Evolutionary conservation across 2,797 vertebrate species (phyloP).

Genomic region (Sebastes vulpes): DNA sequence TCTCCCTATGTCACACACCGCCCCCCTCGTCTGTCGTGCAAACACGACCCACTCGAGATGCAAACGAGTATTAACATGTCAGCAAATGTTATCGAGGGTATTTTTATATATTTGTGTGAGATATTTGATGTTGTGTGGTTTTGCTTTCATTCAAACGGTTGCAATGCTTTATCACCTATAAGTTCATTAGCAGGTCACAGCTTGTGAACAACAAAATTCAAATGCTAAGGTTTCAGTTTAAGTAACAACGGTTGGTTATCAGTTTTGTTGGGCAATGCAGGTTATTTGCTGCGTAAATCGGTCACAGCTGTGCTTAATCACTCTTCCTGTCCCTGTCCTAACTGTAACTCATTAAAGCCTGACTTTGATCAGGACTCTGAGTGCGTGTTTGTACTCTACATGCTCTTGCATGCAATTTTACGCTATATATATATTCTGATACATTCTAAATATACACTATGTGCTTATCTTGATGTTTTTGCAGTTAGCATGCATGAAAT

Average conservation of each 20-base stretch:
- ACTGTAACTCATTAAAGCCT: constrained; percentile 63
- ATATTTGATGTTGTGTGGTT: not conserved
- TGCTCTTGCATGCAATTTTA: not conserved
- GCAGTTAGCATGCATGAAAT: not conserved
- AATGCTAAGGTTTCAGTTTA: constrained; percentile 2
- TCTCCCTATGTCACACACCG: constrained; percentile 5
- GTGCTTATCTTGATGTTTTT: not conserved
- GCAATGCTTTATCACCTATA: not conserved
- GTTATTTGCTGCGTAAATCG: constrained; percentile 16
- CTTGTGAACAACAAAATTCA: not conserved
- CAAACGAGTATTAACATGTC: constrained; percentile 13
- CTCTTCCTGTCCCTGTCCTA: constrained; percentile 35
- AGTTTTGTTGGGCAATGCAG: not conserved
- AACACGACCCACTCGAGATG: constrained; percentile 24
- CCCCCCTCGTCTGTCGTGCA: constrained; percentile 6
- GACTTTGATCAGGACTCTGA: constrained; percentile 54
- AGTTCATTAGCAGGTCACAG: not conserved
- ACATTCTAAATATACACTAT: not conserved
- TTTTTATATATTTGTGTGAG: not conserved
- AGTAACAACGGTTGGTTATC: not conserved
- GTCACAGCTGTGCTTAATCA: constrained; percentile 42
- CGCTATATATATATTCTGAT: not conserved
- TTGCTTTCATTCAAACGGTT: not conserved
- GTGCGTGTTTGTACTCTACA: not conserved
- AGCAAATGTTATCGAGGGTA: not conserved